phyloP scores from a whole-genome alignment of 2,113 vertebrate species.

The Ivindomyrus marchei region DNA sequence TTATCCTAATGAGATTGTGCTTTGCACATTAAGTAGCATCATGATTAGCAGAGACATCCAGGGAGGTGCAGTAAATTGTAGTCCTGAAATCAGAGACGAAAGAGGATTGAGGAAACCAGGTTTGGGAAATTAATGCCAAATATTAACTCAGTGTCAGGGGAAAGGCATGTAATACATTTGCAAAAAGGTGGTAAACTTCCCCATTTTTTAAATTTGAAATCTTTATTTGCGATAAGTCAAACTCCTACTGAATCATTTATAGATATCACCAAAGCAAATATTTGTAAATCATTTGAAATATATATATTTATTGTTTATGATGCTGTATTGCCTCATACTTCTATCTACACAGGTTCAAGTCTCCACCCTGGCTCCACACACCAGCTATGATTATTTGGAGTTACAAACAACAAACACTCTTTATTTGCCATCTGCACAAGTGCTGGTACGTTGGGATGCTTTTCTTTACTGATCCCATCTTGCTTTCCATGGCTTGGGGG shows the following conservation, averaged over 20 bases:
- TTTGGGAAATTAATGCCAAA: not conserved
- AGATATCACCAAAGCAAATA: not conserved
- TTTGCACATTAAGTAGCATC: slow-evolving; percentile 20
- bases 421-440: too few species aligned
- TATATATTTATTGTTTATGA: not conserved
- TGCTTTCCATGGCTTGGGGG: too few species aligned
- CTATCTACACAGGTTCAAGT: not conserved
- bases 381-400: not conserved
- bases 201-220: not conserved
- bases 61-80: slow-evolving; percentile 4
- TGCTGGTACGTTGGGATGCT: too few species aligned
- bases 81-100: not conserved
- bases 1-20: slow-evolving; percentile 24
- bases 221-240: not conserved
- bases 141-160: not conserved
- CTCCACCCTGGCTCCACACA: not conserved
- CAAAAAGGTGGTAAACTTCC: not conserved
- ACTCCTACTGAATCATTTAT: not conserved
- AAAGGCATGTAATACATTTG: not conserved
- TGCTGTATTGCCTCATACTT: not conserved
- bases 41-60: not conserved
- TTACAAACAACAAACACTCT: too few species aligned
- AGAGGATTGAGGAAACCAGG: not conserved
- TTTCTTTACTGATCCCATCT: too few species aligned
- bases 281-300: not conserved